These are phyloP conservation scores for Petrocephalus microphthalmus DNA, from an alignment of 2,113 vertebrate genomes.

Conservation along the genomic window DNA sequence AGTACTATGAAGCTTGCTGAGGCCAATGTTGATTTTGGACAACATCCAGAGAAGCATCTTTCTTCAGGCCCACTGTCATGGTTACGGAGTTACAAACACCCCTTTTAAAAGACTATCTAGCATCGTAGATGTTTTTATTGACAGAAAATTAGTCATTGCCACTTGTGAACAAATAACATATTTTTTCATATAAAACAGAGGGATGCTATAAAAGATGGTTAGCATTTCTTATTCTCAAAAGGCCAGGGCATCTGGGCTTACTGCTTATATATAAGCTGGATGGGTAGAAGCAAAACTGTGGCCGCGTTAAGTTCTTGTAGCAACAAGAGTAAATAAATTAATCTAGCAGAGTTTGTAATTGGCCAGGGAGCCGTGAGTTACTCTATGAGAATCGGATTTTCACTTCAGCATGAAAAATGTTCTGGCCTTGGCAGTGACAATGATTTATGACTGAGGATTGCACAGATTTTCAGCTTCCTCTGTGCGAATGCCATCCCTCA, in stretches of 20 bases:
- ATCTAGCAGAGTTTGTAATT: slow-evolving; percentile 5
- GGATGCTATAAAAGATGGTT: not conserved
- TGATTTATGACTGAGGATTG: slow-evolving; percentile 68
- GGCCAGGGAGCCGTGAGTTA: slow-evolving; percentile 17
- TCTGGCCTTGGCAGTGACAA: slow-evolving; percentile 38
- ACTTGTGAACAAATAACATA: not conserved
- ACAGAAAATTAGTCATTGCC: not conserved
- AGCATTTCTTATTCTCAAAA: not conserved
- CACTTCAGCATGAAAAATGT: slow-evolving; percentile 38
- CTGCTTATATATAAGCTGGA: not conserved
- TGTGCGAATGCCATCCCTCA: slow-evolving; percentile 53
- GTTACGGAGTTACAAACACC: not conserved
- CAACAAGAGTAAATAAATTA: slow-evolving; percentile 1
- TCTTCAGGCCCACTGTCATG: not conserved
- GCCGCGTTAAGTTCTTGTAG: not conserved
- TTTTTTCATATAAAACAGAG: not conserved
- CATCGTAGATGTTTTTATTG: slow-evolving; percentile 14
- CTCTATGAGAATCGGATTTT: slow-evolving; percentile 36
- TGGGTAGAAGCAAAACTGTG: not conserved
- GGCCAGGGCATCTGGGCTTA: not conserved
- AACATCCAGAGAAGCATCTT: not conserved
- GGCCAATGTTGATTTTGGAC: not conserved
- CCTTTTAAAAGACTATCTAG: not conserved
- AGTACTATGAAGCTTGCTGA: not conserved
- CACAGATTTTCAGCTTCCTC: slow-evolving; percentile 71